These are phyloP conservation scores for Macrosteles quadrilineatus DNA, from an alignment of 1,140 invertebrate genomes.

Conservation along the genomic window DNA sequence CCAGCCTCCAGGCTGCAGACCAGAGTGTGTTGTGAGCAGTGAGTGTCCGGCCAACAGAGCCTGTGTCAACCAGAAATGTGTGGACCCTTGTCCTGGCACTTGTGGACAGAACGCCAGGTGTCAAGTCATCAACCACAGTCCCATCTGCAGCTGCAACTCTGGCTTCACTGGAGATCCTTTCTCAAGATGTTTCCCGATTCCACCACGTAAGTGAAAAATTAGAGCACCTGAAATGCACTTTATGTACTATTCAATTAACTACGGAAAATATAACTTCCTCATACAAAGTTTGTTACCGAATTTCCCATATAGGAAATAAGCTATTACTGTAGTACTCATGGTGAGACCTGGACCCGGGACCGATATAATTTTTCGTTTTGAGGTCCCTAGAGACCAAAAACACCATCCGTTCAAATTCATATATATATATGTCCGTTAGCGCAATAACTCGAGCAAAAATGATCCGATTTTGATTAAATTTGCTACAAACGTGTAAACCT, in stretches of 20 bases:
- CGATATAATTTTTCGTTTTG: no score
- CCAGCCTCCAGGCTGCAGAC: conserved; percentile 56
- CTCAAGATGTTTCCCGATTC: conserved; percentile 47
- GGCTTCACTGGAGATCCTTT: conserved; percentile 54
- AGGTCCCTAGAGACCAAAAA: no score
- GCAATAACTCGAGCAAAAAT: no score
- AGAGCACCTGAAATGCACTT: neutral
- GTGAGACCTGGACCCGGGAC: no score
- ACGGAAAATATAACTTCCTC: neutral
- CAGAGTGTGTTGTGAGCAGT: conserved; percentile 54
- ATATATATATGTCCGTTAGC: no score
- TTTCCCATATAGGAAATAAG: no score
- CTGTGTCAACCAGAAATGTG: conserved; percentile 56
- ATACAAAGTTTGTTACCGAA: no score
- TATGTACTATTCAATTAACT: neutral
- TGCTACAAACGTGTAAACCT: no score
- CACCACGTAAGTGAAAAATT: conserved; percentile 41
- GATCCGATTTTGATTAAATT: no score
- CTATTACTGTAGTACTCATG: no score
- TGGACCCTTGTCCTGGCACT: conserved; percentile 56
- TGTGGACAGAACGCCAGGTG: conserved; percentile 56
- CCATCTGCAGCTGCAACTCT: conserved; percentile 57
- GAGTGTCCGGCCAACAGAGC: conserved; percentile 53
- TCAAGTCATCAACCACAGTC: conserved; percentile 54
- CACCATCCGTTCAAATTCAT: no score